These are phyloP conservation scores for Neotragus pygmaeus DNA, from an alignment of 2,113 vertebrate species.

Conservation along the genomic window DNA sequence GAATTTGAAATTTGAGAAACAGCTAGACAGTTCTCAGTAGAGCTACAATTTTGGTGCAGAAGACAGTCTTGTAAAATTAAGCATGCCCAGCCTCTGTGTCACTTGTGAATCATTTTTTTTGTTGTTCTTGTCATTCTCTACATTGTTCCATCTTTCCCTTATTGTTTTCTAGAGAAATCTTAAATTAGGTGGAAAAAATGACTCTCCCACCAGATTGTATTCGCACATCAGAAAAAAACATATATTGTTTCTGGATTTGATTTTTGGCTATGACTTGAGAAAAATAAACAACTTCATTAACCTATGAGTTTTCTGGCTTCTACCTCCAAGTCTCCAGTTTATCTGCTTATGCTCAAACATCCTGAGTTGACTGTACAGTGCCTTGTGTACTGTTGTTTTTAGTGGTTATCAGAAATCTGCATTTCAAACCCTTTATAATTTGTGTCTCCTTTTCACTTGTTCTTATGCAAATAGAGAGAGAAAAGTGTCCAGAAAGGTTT, in stretches of 20 bases:
- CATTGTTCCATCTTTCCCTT: not conserved
- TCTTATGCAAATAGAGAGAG: not conserved
- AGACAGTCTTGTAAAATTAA: not conserved
- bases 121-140: not conserved
- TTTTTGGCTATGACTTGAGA: not conserved
- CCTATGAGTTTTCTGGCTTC: not conserved
- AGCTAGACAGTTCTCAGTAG: not conserved
- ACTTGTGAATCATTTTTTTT: not conserved
- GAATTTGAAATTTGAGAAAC: not conserved
- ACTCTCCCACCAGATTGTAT: not conserved
- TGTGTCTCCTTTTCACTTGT: not conserved
- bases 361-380: not conserved
- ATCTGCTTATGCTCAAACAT: not conserved
- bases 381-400: not conserved
- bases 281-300: not conserved
- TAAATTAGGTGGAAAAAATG: not conserved
- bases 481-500: not conserved
- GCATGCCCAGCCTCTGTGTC: rapidly evolving
- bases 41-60: not conserved
- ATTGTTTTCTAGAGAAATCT: not conserved
- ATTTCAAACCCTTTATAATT: not conserved
- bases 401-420: not conserved
- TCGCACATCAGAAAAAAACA: not conserved
- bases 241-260: not conserved
- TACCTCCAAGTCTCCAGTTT: not conserved